phyloP scores from a whole-genome alignment of 2,113 vertebrate species.

The Vidua chalybeata region DNA sequence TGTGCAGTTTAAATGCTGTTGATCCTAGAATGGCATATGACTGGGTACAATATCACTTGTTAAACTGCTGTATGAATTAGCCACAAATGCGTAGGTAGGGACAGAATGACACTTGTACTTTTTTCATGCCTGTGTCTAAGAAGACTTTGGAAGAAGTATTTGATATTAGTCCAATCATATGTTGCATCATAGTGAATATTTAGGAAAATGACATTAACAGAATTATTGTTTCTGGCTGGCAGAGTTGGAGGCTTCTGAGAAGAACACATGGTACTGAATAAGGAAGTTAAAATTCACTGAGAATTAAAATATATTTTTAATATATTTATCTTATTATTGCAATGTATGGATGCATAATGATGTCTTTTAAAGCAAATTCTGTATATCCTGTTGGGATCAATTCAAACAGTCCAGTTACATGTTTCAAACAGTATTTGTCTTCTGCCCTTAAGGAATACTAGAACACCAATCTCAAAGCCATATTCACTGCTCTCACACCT shows the following conservation, averaged over 20 bases:
- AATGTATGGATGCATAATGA: not conserved
- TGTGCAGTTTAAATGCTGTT: not conserved
- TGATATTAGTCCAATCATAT: not conserved
- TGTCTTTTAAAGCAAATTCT: not conserved
- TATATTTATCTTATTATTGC: not conserved
- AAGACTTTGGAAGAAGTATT: not conserved
- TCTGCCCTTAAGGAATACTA: not conserved
- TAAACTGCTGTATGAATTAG: not conserved
- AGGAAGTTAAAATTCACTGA: not conserved
- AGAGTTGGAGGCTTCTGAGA: not conserved
- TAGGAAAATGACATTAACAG: not conserved
- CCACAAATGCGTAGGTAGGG: not conserved
- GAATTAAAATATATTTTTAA: not conserved
- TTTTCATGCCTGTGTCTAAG: not conserved
- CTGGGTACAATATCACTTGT: not conserved
- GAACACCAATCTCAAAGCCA: not conserved
- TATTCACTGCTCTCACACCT: fast-evolving
- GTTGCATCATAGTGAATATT: not conserved
- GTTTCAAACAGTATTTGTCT: not conserved
- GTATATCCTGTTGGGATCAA: not conserved
- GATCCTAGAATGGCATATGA: not conserved
- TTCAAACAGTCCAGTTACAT: not conserved
- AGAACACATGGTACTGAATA: not conserved
- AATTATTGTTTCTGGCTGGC: not conserved
- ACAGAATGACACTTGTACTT: not conserved